phyloP scores from a whole-genome alignment of 2,113 vertebrate genomes.

The Telmatochromis bifrenatus region DNA sequence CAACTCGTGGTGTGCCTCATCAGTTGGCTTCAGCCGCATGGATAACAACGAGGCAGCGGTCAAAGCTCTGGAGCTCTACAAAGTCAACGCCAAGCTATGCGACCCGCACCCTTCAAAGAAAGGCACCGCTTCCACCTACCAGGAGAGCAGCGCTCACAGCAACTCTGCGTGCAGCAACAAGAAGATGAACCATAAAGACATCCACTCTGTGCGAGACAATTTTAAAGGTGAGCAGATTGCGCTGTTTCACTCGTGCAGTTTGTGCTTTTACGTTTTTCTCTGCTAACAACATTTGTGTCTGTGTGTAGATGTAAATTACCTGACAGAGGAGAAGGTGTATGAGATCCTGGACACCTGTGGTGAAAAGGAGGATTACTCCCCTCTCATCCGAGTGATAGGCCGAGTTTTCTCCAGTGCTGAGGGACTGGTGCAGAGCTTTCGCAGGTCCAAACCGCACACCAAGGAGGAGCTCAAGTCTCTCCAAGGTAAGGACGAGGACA shows the following conservation, averaged over 20 bases:
- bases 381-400: constrained; percentile 92
- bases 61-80: constrained; percentile 98
- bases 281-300: not conserved
- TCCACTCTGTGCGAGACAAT: constrained; percentile 82
- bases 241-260: not conserved
- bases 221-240: constrained; percentile 84
- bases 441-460: constrained; percentile 88
- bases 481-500: constrained; percentile 95
- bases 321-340: constrained; percentile 94
- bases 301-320: constrained; percentile 83
- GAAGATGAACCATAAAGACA: constrained; percentile 88
- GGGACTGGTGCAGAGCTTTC: constrained; percentile 92
- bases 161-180: constrained; percentile 82
- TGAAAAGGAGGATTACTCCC: constrained; percentile 92
- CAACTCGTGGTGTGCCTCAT: constrained; percentile 98
- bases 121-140: constrained; percentile 90
- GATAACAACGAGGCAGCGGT: constrained; percentile 98
- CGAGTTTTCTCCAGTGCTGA: constrained; percentile 95
- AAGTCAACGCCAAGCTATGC: constrained; percentile 96
- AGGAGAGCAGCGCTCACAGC: constrained; percentile 87
- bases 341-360: constrained; percentile 91
- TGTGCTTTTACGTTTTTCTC: rapidly evolving
- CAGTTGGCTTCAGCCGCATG: constrained; percentile 90
- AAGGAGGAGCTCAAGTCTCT: constrained; percentile 98
- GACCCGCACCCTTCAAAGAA: constrained; percentile 99